Evolutionary conservation across 2,113 vertebrate species (phyloP).

Genomic region (Athene cunicularia): DNA sequence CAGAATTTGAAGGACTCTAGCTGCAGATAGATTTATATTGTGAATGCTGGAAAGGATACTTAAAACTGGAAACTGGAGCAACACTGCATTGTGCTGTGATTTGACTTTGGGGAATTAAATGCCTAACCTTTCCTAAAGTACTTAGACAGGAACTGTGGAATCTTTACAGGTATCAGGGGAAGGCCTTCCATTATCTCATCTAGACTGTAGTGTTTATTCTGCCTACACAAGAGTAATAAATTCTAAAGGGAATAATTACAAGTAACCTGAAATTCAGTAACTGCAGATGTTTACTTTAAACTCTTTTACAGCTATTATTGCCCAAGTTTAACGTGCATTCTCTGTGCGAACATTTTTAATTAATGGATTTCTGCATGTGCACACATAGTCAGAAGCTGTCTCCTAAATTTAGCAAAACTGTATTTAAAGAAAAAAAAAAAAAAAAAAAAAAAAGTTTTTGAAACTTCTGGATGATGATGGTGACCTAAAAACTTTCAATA

Average conservation of each 20-base stretch:
- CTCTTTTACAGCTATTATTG: background rate
- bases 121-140: background rate
- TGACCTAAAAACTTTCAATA: background rate
- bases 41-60: background rate
- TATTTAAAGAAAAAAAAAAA: background rate
- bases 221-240: conserved; percentile 50
- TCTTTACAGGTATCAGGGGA: conserved; percentile 15
- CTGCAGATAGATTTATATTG: background rate
- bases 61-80: background rate
- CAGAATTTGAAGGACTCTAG: background rate
- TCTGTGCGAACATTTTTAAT: conserved; percentile 47
- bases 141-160: conserved; percentile 14
- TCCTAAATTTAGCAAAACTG: background rate
- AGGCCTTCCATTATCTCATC: conserved; percentile 4
- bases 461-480: background rate
- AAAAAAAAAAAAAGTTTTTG: background rate
- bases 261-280: conserved; percentile 38
- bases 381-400: background rate
- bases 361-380: background rate
- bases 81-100: background rate
- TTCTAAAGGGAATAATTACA: conserved; percentile 65
- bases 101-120: conserved; percentile 35
- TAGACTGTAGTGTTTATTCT: conserved; percentile 60
- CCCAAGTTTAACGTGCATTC: background rate
- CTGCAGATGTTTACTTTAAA: conserved; percentile 50